Evolutionary conservation across 2,113 vertebrate species (phyloP).

Genomic region (Raja brachyura): DNA sequence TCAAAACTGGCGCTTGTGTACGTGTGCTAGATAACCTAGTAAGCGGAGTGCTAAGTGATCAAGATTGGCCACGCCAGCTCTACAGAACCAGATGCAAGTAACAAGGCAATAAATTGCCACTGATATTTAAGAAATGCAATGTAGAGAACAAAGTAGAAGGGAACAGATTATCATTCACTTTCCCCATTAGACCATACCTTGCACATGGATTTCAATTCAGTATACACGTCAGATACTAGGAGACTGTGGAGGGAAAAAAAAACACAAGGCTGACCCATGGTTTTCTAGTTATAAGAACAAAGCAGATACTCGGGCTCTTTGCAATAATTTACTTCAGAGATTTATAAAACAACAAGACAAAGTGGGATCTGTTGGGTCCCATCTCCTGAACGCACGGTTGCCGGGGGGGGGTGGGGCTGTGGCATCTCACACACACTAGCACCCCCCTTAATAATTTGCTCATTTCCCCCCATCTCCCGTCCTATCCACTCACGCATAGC

Average conservation of each 20-base stretch:
- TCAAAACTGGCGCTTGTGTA: not conserved
- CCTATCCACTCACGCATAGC: too few species aligned
- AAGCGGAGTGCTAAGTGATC: not conserved
- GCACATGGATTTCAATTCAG: not conserved
- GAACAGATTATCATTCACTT: too few species aligned
- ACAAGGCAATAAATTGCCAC: not conserved
- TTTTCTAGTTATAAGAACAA: not conserved
- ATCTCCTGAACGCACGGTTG: too few species aligned
- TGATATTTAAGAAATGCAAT: too few species aligned
- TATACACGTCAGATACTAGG: not conserved
- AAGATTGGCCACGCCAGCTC: not conserved
- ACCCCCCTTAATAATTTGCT: too few species aligned
- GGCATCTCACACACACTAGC: too few species aligned
- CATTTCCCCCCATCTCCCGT: too few species aligned
- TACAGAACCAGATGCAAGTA: not conserved
- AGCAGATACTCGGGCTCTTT: not conserved
- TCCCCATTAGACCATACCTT: not conserved
- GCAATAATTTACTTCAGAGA: not conserved
- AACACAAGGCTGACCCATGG: not conserved
- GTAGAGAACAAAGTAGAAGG: too few species aligned
- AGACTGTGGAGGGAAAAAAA: not conserved
- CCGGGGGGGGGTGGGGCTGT: too few species aligned
- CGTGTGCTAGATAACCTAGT: not conserved
- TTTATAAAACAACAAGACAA: too few species aligned
- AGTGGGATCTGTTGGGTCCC: too few species aligned